Evolutionary conservation across 2,888 invertebrate species (phyloP).

Genomic region (Didymodactylos carnosus): DNA sequence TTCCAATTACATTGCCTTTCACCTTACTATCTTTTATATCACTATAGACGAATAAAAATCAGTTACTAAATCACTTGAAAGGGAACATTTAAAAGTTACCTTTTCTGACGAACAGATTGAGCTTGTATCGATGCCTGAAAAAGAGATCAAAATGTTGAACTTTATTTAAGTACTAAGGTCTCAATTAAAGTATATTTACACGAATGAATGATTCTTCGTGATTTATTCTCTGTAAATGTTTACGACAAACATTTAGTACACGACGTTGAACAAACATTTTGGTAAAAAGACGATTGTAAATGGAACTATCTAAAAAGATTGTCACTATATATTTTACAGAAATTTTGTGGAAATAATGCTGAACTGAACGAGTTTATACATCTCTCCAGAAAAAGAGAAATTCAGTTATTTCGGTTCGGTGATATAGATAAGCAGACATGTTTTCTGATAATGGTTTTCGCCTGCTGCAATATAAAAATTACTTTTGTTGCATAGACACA

Average conservation of each 20-base stretch:
- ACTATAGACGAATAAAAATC: neutral
- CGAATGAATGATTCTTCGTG: neutral
- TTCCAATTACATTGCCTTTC: conserved; percentile 57
- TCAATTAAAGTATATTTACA: neutral
- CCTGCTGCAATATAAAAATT: too few species aligned
- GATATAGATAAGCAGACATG: too few species aligned
- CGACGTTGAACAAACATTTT: neutral
- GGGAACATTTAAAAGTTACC: neutral
- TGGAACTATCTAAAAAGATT: too few species aligned
- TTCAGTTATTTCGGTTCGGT: too few species aligned
- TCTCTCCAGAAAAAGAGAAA: too few species aligned
- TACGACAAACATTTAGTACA: neutral
- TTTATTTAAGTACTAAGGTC: neutral
- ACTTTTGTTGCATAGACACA: too few species aligned
- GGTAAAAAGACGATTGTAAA: neutral
- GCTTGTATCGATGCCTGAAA: neutral
- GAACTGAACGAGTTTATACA: too few species aligned
- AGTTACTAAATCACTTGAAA: neutral
- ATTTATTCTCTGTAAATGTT: neutral
- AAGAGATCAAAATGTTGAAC: neutral
- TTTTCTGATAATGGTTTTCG: too few species aligned
- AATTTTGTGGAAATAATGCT: too few species aligned
- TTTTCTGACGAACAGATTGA: neutral
- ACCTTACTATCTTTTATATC: conserved; percentile 4
- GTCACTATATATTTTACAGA: too few species aligned